phyloP scores from a whole-genome alignment of 92 coral and sea anemone genomes.

The Ricordea florida region DNA sequence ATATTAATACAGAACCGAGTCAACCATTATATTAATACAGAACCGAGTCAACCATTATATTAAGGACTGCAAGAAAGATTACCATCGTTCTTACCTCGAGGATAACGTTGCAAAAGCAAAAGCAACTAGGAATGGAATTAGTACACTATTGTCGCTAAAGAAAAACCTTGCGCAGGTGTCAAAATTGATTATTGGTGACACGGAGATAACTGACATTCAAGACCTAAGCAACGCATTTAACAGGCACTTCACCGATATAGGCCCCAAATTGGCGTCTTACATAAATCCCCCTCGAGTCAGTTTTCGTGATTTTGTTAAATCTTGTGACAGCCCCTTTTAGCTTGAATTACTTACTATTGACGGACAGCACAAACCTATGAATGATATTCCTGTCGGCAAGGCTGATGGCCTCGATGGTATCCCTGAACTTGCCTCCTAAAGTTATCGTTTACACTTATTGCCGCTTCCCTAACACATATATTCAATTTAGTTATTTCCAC shows the following conservation, averaged over 20 bases:
- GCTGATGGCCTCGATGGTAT: background rate
- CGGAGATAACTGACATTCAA: background rate
- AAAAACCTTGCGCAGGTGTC: background rate
- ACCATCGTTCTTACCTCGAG: slow-evolving; percentile 2
- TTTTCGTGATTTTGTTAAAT: background rate
- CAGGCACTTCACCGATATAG: too few relatives aligned
- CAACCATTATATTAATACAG: too few relatives aligned
- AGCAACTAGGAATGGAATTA: slow-evolving; percentile 8
- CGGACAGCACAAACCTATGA: background rate
- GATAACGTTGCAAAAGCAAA: slow-evolving; percentile 2
- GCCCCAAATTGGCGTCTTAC: background rate
- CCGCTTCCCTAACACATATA: background rate
- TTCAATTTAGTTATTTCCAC: background rate
- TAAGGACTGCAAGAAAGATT: background rate
- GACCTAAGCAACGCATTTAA: background rate
- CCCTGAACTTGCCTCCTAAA: background rate
- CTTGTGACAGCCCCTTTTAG: background rate
- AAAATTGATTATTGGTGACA: background rate
- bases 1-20: background rate
- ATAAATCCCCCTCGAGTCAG: background rate
- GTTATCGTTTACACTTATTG: background rate
- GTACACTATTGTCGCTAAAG: background rate
- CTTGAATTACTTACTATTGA: background rate
- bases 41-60: slow-evolving; percentile 25
- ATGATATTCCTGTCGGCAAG: background rate